Conservation (phyloP, 2,888 invertebrate species). For the Gymnocheta viridis region DNA sequence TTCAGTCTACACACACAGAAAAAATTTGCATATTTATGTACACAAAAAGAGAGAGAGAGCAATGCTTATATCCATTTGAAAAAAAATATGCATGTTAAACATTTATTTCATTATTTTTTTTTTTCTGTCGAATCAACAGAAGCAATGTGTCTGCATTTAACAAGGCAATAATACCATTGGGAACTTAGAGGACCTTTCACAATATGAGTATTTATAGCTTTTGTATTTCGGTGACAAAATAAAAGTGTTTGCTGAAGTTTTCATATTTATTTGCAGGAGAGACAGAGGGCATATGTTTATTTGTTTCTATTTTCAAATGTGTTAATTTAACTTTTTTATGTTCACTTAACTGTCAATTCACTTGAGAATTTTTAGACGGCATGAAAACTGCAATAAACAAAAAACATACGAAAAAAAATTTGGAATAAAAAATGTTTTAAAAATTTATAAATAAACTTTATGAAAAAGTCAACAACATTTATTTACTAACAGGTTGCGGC, state of each 20-base stretch:
- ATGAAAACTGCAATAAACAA: slow-evolving; percentile 17
- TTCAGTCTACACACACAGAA: too few species aligned
- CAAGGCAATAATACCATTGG: slow-evolving; percentile 32
- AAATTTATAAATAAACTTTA: slow-evolving; percentile 37
- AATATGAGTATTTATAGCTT: slow-evolving; percentile 28
- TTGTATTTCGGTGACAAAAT: slow-evolving; percentile 13
- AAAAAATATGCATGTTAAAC: background rate
- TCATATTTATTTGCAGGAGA: background rate
- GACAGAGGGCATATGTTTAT: background rate
- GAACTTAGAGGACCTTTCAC: slow-evolving; percentile 19
- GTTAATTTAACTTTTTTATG: slow-evolving; percentile 55
- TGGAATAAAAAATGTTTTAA: slow-evolving; percentile 29
- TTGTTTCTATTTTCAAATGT: slow-evolving; percentile 25
- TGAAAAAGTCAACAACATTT: slow-evolving; percentile 15
- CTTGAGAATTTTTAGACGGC: slow-evolving; percentile 42
- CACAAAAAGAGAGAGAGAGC: too few species aligned
- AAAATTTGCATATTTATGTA: too few species aligned
- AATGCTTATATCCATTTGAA: too few species aligned
- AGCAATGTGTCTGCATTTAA: slow-evolving; percentile 33
- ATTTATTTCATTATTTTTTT: background rate
- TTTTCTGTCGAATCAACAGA: slow-evolving; percentile 12
- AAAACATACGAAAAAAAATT: background rate
- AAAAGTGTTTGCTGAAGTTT: background rate
- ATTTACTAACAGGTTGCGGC: slow-evolving; percentile 41
- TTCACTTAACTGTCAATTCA: slow-evolving; percentile 60